Evolutionary conservation across 2,888 invertebrate species (phyloP), one percentile per base, ranked within the genome.

Genomic region (Thera obeliscata): DNA sequence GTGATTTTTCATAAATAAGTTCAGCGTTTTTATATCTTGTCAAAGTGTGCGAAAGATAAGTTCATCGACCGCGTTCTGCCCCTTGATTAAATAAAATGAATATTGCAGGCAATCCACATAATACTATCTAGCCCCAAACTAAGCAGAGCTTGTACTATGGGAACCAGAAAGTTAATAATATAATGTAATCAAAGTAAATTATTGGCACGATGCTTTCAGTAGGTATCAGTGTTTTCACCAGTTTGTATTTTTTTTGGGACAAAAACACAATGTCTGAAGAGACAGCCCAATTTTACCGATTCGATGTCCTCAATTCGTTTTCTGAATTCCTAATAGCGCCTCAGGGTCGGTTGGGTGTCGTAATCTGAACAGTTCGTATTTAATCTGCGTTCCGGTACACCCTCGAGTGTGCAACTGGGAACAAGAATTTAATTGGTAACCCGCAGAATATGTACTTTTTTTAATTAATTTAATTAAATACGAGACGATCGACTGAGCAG

Each of bases 261-360:
- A 84, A 88, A 87, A 88, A 88, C 87, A 87, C 84, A 85, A 85
- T 81, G 85, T 87, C 87, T 87, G 88, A 87, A 89, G 89, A 89
- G 88, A 91, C 87, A 83, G 88, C 86, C 86, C 90, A 90, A 91
- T 93, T 92, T 88, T 86, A 87, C 87, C 91, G 91, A 91, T 89
- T 88, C 91, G 87, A 88, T 90, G 91, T 91, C 89, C 90, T 86
- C 87, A 86, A 89, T 91, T 88, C 92, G 91, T 89, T 89, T 82
- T 84, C 84, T 88, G 93, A 93, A 93, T 93, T 83, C 90, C 82
- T 90, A 92, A 91, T 89, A 84, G 84, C 82, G 86, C 83, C 84
- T 80, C 78, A 82, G 87, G 88, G 87, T 82, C 85, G 86, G 78
- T 80, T 81, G 76, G 81, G 22, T 80, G 81, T 81, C 82, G 85